A percentile compares a stretch with the other conserved stretches of the same genome.
Conservation (phyloP, 2,113 vertebrate genomes). For the Pollachius pollachius region DNA sequence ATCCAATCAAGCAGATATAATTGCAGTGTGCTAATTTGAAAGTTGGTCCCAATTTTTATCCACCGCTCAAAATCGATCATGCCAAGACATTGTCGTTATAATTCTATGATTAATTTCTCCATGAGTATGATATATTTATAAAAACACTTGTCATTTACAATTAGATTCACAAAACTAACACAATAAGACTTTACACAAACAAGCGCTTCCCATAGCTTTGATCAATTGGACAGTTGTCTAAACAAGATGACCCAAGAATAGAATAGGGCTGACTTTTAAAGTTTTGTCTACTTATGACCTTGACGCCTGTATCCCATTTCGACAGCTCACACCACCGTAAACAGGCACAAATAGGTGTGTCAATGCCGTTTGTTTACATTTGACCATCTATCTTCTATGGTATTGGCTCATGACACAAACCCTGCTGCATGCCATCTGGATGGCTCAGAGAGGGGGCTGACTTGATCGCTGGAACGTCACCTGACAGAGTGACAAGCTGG, state of each 20-base stretch:
- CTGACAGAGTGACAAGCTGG: constrained; percentile 29
- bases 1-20: no score
- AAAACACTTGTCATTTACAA: no score
- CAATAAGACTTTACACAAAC: no score
- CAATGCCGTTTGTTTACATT: constrained; percentile 27
- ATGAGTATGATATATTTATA: no score
- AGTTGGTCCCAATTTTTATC: no score
- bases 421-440: constrained; percentile 38
- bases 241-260: neutral
- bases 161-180: no score
- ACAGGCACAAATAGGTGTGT: constrained; percentile 17
- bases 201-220: no score
- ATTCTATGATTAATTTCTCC: no score
- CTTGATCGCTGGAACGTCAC: constrained; percentile 39
- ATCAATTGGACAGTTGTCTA: no score
- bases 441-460: constrained; percentile 43
- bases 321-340: constrained; percentile 18
- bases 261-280: neutral
- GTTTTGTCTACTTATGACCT: neutral
- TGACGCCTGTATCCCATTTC: constrained; percentile 5
- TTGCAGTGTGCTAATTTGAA: no score
- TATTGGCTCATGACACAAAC: constrained; percentile 39
- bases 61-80: no score
- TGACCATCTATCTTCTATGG: constrained; percentile 37
- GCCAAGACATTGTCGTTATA: no score